Base-by-base conservation (phyloP, 1,140 invertebrate species). In the Bombus superbus region DNA sequence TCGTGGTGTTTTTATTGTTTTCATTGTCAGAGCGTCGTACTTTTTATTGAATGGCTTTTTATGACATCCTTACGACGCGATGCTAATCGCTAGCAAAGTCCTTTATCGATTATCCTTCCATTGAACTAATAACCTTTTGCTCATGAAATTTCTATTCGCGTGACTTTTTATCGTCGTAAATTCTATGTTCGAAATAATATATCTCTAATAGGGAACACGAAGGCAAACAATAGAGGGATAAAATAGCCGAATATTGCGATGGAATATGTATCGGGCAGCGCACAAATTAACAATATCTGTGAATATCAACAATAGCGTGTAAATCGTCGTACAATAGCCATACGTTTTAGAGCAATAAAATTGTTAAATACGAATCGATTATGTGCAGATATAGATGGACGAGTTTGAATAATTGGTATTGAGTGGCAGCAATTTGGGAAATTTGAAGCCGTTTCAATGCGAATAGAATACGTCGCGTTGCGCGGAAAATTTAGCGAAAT, bases 371-470 rank as follows among this genome's bases (percentile, higher is more conserved):
- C 57, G 9, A 62, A 62, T 62, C 57, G 35, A 40, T 59, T 62
- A 62, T 22, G 15, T 15, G 3, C n/a, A 4, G 2, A 59, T 22
- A 62, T 15, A 62, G 25, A 62, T 40, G 38, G 28, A n/a, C 38
- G 28, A 77, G 75, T 28, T 77, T 25, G 47, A 18, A 38, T 77
- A 77, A 62, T 42, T 13, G 25, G 42, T 18, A 15, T 62, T 22
- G 75, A 77, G 57, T 40, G 47, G 35, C 35, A 62, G 15, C 57
- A 77, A 47, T 77, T 62, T 40, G 57, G 25, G 40, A 77, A 62
- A 42, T 40, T 59, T 40, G 25, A n/a, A 47, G 9, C 72, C n/a
- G n/a, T 47, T 74, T n/a, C 15, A 10, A 18, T 22, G 10, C 4
- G 5, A 53, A 35, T 53, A 53, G 73, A 53, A 35, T 25, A 47